Evolutionary conservation across 2,888 invertebrate species (phyloP), one percentile per base, ranked within the genome.

Genomic region (Drosophila infuscata): DNA sequence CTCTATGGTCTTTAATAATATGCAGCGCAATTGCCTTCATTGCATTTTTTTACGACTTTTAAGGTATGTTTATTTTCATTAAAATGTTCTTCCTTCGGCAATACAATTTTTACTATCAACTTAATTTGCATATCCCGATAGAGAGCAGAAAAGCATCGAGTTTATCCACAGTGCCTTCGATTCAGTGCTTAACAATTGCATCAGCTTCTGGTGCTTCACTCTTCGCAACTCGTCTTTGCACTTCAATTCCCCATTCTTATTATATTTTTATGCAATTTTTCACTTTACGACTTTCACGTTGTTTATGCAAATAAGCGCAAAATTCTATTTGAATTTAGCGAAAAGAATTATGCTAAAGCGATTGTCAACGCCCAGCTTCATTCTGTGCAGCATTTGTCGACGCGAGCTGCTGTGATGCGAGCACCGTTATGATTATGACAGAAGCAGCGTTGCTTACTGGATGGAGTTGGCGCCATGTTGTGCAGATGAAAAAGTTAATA

Each of bases 301-400:
- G 82, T 82, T 85, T 89, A 89, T 89, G 90, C 89, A 89, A 89
- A 90, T 89, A 81, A 88, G 89, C 88, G 82, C 76, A 66, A 88
- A 89, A 84, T 82, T 77, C 88, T 82, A 83, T 82, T 88, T 85
- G 85, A 89, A 75, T 88, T 83, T 83, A 84, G 63, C 73, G 76
- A 76, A 81, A 76, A 81, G 81, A 88, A 84, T 84, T 87, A 82
- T 73, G 84, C 71, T 88, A 85, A 86, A 82, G 80, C 80, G 88
- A 86, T 85, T 85, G 85, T 85, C 88, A 86, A 74, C 83, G 78
- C 82, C 79, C 72, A 77, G 79, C 59, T 79, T 65, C 68, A 59
- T 38, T 17, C 11, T n/a, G 36, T 12, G 36, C 12, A 76, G 67
- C 20, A 38, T 54, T 65, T 38, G 29, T 12, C 59, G 33, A 8